Base-by-base conservation (phyloP, 2,797 vertebrate species). In the Labeo calbasu region DNA sequence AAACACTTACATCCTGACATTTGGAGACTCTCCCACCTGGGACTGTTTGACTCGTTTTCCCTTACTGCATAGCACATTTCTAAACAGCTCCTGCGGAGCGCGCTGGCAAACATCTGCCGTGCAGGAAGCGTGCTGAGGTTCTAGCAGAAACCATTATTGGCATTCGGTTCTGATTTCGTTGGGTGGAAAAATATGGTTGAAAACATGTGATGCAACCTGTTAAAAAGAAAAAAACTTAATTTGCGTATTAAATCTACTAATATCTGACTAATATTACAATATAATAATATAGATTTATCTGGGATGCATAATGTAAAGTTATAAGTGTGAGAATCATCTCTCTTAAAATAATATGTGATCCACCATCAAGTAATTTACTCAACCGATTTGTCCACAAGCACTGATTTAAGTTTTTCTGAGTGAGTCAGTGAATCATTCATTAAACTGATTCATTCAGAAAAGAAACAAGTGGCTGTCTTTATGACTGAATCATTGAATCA, bases 1-100 rank as follows among this genome's bases (percentile, higher is more conserved):
- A 88, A 85, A 71, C 32, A n/a, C 79, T 81, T 66, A 73, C 79
- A 71, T 77, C 72, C 25, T 81, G 82, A 86, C 85, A 80, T 87
- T 85, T 63, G 71, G 77, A 84, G 50, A 84, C 61, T 65, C 55
- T 69, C 59, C 57, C 77, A 69, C 79, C 63, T 75, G 82, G 79
- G 82, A 84, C 51, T 43, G 65, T 81, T 86, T 77, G 65, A 79
- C 75, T 86, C 28, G 40, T 53, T 66, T 73, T 63, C 55, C 36
- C 25, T 32, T 23, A 25, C 51, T 71, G 82, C 15, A 0, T 9
- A 23, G 23, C 57, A 66, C 48, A 77, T 84, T 82, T 71, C 36
- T 84, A 32, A 43, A 11, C 63, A 63, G 28, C 50, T 61, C 71
- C 51, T 2, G 40, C 8, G 10, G 12, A 68, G 57, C 14, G 1